Percentiles rank a stretch among this genome's conserved stretches.
These are phyloP conservation scores for Trinorchestia longiramus DNA, from an alignment of 1,140 invertebrate species.

Conservation along the genomic window DNA sequence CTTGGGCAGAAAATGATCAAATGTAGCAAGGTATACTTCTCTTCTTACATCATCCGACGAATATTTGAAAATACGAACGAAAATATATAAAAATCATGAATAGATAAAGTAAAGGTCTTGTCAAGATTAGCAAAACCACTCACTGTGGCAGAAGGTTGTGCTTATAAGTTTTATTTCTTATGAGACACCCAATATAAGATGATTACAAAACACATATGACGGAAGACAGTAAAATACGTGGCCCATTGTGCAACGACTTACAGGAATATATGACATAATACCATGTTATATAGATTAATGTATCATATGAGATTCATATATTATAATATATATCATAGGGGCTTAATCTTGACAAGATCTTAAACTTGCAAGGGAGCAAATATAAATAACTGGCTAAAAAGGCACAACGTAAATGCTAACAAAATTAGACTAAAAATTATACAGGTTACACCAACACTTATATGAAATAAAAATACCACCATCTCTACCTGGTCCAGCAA, in stretches of 20 bases:
- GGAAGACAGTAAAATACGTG: too few relatives aligned
- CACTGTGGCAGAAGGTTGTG: background rate
- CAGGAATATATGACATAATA: background rate
- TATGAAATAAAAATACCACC: background rate
- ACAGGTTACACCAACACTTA: background rate
- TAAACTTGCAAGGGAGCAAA: background rate
- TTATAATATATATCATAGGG: too few relatives aligned
- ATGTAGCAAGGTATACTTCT: background rate
- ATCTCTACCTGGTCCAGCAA: background rate
- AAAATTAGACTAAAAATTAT: background rate
- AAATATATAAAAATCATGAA: background rate
- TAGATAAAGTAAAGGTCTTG: background rate
- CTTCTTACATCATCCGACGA: background rate
- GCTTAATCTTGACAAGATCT: background rate
- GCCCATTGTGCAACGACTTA: too few relatives aligned
- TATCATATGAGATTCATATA: too few relatives aligned
- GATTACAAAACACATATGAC: background rate
- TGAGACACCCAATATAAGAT: background rate
- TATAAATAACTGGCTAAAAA: background rate
- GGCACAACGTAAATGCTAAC: background rate
- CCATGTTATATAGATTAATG: too few relatives aligned
- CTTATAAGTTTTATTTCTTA: background rate
- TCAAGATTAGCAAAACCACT: background rate
- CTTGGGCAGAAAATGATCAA: background rate
- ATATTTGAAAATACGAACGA: background rate